Evolutionary conservation across 2,888 invertebrate genomes (phyloP).

Genomic region (Apodemia duryi): DNA sequence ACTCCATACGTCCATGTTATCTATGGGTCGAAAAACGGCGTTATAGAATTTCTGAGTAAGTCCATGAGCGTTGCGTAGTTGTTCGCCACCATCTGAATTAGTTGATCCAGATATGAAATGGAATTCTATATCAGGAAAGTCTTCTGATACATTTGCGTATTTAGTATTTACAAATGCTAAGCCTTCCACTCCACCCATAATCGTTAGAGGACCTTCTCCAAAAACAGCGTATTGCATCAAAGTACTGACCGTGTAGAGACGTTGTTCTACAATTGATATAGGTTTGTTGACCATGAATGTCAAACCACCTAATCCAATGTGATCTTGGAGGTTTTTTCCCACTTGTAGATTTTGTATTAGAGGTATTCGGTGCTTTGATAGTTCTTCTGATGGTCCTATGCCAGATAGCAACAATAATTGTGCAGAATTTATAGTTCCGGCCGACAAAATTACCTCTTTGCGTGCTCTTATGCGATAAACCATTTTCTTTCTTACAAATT

Average conservation of each 20-base stretch:
- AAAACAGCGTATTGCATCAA: constrained; percentile 91
- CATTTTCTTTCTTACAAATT: constrained; percentile 87
- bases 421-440: constrained; percentile 95
- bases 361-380: constrained; percentile 87
- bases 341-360: constrained; percentile 89
- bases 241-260: constrained; percentile 88
- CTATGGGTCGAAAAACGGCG: constrained; percentile 85
- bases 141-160: constrained; percentile 87
- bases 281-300: constrained; percentile 89
- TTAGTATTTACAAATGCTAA: constrained; percentile 94
- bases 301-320: constrained; percentile 91
- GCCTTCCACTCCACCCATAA: constrained; percentile 93
- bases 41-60: constrained; percentile 86
- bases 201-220: constrained; percentile 90
- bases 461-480: constrained; percentile 85
- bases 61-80: constrained; percentile 89
- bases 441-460: constrained; percentile 93
- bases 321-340: constrained; percentile 93
- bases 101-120: constrained; percentile 93
- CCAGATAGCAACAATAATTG: constrained; percentile 97
- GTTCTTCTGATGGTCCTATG: constrained; percentile 86
- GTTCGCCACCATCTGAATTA: constrained; percentile 91
- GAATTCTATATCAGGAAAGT: constrained; percentile 94
- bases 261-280: constrained; percentile 88
- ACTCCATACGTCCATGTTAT: constrained; percentile 89